These are phyloP conservation scores for Bradypodion ventrale DNA, from an alignment of 2,797 vertebrate genomes.

Conservation along the genomic window DNA sequence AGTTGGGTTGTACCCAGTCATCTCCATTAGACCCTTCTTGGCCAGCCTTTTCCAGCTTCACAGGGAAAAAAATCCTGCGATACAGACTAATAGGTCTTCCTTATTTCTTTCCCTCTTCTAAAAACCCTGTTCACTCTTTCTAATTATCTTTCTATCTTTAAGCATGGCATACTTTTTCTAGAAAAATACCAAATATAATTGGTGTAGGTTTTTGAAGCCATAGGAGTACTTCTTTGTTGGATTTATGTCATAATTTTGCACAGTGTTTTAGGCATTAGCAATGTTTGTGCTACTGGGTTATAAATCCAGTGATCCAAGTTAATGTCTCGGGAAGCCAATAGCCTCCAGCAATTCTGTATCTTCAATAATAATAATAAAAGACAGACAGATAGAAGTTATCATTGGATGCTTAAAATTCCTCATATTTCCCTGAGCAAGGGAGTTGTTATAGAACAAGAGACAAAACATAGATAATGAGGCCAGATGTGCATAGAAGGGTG, in stretches of 20 bases:
- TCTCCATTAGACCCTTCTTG: no score
- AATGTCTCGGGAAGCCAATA: conserved; percentile 51
- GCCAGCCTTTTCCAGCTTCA: no score
- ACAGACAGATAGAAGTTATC: conserved; percentile 30
- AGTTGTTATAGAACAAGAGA: background rate
- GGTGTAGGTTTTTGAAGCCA: conserved; percentile 43
- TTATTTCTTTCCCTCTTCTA: background rate
- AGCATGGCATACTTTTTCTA: conserved; percentile 43
- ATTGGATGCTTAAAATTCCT: background rate
- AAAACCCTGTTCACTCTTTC: conserved; percentile 1
- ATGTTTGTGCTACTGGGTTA: conserved; percentile 49
- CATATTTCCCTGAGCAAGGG: background rate
- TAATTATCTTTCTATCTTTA: conserved; percentile 19
- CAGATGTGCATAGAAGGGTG: background rate
- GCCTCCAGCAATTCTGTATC: conserved; percentile 56
- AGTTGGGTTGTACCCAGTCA: no score
- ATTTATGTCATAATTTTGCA: conserved; percentile 57
- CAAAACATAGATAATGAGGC: background rate
- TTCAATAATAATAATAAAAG: conserved; percentile 43
- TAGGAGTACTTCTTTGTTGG: conserved; percentile 59
- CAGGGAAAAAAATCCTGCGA: no score
- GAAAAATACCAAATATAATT: conserved; percentile 45
- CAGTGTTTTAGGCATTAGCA: conserved; percentile 60
- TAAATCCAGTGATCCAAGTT: conserved; percentile 70
- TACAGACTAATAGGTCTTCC: no score